Base-by-base conservation (phyloP, 2,797 vertebrate genomes). In the Chloroceryle inda region DNA sequence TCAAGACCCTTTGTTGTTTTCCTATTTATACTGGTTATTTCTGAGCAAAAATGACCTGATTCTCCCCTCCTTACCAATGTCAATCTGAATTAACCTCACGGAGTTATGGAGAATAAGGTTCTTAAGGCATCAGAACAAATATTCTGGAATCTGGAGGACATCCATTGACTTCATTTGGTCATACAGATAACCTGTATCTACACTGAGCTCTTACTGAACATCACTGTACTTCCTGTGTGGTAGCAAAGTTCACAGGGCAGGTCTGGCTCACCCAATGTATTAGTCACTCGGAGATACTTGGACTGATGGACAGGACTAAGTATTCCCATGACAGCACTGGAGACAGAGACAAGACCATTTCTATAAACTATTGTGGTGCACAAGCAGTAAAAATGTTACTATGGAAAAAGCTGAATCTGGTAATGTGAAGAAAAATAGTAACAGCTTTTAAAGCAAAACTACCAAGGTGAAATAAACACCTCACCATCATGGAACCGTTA, bases 1-100 rank as follows among this genome's bases (percentile, higher is more conserved):
- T 68, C 84, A 47, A 75, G 87, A 87, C 44, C n/a, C 55, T 94
- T 83, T 83, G 78, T 33, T 77, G 74, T 53, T 93, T 88, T 79
- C 58, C 26, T 67, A 80, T 85, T 59, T 35, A 27, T 61, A 78
- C 37, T 29, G 85, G 44, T 47, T 88, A 71, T 72, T 96, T 87
- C 75, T 92, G 49, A 85, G 72, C 16, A 53, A 71, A 91, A 91
- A 69, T 18, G 16, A 49, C 55, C 80, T 22, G 27, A 55, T 29
- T 49, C 21, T 64, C 33, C 35, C 68, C 49, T 64, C 18, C 49
- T 74, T 58, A 76, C 26, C 45, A 40, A 31, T 0, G 5, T 31
- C 75, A 61, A 88, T 64, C 49, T 38, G 44, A 77, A 29, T 42
- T 49, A 80, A 89, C 27, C 15, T 89, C 33, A 55, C 22, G 55